Evolutionary conservation across 30 jellyfish, hydroid and myxozoan species (phyloP).

Genomic region (Calvadosia cruxmelitensis): DNA sequence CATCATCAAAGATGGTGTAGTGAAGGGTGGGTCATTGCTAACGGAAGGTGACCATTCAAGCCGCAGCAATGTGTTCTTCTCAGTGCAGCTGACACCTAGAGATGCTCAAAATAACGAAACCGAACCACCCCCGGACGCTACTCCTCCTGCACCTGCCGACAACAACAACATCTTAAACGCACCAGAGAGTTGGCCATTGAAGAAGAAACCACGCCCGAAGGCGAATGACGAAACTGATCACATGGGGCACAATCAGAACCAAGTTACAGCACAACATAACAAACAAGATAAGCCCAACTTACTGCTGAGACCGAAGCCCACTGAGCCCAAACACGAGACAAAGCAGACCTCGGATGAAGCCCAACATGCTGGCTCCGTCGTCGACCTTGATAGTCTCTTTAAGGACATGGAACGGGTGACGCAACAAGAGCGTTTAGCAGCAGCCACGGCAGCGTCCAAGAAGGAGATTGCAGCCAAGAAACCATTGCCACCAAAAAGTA

Average conservation of each 20-base stretch:
- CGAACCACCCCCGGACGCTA: not conserved
- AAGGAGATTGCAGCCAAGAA: not conserved
- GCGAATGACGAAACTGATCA: constrained; percentile 20
- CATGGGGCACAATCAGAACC: constrained; percentile 16
- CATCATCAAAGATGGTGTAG: constrained; percentile 76
- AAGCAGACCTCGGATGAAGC: not conserved
- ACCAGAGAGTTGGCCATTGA: constrained; percentile 74
- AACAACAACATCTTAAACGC: constrained; percentile 39
- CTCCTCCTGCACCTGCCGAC: constrained; percentile 3
- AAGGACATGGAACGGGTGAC: not conserved
- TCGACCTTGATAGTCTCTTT: not conserved
- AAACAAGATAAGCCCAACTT: not conserved
- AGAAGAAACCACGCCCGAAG: constrained; percentile 6
- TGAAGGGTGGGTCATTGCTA: constrained; percentile 23
- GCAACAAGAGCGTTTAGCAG: not conserved
- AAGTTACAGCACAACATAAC: constrained; percentile 15
- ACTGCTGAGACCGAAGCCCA: not conserved
- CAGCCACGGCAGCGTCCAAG: not conserved
- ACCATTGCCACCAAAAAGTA: not conserved
- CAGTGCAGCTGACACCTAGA: not conserved
- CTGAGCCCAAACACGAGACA: not conserved
- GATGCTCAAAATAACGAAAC: not conserved
- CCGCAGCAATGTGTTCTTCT: not conserved
- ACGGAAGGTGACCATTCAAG: not conserved
- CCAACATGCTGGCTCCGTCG: not conserved